Evolutionary conservation across 2,797 vertebrate genomes (phyloP).

Genomic region (Paedocypris micromegethes): DNA sequence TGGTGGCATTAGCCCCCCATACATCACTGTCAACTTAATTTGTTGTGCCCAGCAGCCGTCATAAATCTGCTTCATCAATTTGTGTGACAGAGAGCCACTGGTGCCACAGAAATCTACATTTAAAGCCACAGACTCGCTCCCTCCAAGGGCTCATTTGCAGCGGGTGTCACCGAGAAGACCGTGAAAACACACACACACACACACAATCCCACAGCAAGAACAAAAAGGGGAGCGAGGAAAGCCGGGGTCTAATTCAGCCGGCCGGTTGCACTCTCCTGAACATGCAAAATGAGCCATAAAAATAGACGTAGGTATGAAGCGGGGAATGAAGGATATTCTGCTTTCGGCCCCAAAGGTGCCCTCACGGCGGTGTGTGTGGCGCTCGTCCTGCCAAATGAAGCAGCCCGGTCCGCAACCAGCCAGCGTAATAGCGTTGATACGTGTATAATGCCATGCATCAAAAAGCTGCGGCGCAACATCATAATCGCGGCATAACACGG

Average conservation of each 20-base stretch:
- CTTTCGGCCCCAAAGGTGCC: constrained; percentile 41
- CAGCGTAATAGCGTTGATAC: constrained; percentile 19
- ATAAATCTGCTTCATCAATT: constrained; percentile 94
- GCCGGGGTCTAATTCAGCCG: constrained; percentile 39
- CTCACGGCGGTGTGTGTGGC: constrained; percentile 46
- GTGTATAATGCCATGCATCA: constrained; percentile 43
- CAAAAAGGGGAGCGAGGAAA: constrained; percentile 22
- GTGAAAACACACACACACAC: neutral
- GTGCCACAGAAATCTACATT: constrained; percentile 63
- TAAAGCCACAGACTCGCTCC: constrained; percentile 58
- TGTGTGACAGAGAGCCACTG: constrained; percentile 74
- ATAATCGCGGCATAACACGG: constrained; percentile 31
- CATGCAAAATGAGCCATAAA: constrained; percentile 51
- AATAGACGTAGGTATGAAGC: constrained; percentile 47
- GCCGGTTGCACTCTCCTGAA: constrained; percentile 39
- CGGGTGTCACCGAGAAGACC: constrained; percentile 35
- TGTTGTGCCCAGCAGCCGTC: constrained; percentile 91
- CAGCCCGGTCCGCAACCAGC: constrained; percentile 33
- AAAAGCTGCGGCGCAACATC: constrained; percentile 6
- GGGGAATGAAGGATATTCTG: constrained; percentile 39
- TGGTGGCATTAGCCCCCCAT: constrained; percentile 81
- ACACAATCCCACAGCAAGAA: constrained; percentile 19
- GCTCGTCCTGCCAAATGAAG: constrained; percentile 47
- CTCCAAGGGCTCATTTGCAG: constrained; percentile 58
- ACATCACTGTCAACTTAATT: constrained; percentile 97